Base-by-base conservation (phyloP, 1,140 invertebrate species). In the Sarcophaga bullata region DNA sequence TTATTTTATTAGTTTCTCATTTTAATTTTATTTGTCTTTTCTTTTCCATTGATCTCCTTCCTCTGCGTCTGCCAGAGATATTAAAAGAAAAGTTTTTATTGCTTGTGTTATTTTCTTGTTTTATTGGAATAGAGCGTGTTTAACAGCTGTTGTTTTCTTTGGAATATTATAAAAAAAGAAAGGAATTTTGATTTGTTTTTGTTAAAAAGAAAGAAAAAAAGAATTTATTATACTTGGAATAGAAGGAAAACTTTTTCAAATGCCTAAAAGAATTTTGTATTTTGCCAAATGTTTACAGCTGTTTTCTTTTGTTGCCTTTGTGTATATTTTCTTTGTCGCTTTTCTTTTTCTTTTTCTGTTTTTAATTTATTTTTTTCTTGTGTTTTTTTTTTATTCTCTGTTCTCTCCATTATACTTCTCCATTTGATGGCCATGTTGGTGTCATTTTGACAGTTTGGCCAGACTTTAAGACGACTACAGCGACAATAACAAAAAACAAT, bases 391-490 rank as follows among this genome's bases (percentile, higher is more conserved):
- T 58, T 58, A 7, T 17, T 7, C 19, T 19, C 19, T 19, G 7
- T n/a, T n/a, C 19, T 19, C 19, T 25, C 8, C n/a, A 68, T 25
- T 25, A n/a, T 37, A 37, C 25, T 37, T 19, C n/a, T 19, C 13
- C 13, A 19, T 68, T 19, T 25, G n/a, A 68, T 68, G 17, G 9
- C 10, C 8, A 68, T 68, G 62, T 68, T 68, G 8, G 17, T 68
- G 62, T 68, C 62, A 68, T 68, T 68, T 68, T 68, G 62, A 68
- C 62, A 68, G 62, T 19, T 68, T 68, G 62, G n/a, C 62, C 62
- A 68, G 62, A 68, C 62, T 19, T 8, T 68, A 19, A 19, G 62
- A 68, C 62, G 62, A 68, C 62, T 68, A 58, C 54, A 13, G 54
- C 13, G 13, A n/a, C 54, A n/a, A 13, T n/a, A 13, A 58, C 54